Conservation (phyloP, 2,888 invertebrate genomes). For the Tipula helvola region DNA sequence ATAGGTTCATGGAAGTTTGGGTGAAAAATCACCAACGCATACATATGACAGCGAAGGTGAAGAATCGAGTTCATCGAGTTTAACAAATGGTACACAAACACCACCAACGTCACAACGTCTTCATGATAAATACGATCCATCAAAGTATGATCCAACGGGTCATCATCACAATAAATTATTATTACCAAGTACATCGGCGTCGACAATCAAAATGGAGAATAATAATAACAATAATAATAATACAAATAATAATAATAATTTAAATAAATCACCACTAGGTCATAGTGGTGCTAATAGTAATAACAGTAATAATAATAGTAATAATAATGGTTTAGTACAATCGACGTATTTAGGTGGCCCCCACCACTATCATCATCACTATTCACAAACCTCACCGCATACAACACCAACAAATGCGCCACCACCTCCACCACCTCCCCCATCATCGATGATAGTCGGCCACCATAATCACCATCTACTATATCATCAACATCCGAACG, state of each 20-base stretch:
- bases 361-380: constrained; percentile 23
- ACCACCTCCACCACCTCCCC: constrained; percentile 31
- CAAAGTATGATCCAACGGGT: constrained; percentile 19
- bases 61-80: constrained; percentile 66
- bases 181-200: background rate
- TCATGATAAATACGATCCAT: constrained; percentile 23
- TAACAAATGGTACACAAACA: constrained; percentile 35
- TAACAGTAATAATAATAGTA: background rate
- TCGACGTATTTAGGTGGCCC: constrained; percentile 20
- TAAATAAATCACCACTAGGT: constrained; percentile 9
- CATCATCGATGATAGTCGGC: constrained; percentile 27
- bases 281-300: background rate
- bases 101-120: constrained; percentile 30
- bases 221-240: constrained; percentile 6
- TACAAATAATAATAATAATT: constrained; percentile 6
- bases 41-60: constrained; percentile 79
- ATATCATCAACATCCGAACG: constrained; percentile 33
- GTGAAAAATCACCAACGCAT: constrained; percentile 55
- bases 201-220: constrained; percentile 8
- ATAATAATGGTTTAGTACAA: constrained; percentile 13
- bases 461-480: constrained; percentile 34
- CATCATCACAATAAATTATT: constrained; percentile 14
- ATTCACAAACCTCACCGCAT: constrained; percentile 10
- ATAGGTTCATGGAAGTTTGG: constrained; percentile 55
- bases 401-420: constrained; percentile 31